Evolutionary conservation across 2,888 invertebrate species (phyloP).

Genomic region (Hypolimnas misippus): DNA sequence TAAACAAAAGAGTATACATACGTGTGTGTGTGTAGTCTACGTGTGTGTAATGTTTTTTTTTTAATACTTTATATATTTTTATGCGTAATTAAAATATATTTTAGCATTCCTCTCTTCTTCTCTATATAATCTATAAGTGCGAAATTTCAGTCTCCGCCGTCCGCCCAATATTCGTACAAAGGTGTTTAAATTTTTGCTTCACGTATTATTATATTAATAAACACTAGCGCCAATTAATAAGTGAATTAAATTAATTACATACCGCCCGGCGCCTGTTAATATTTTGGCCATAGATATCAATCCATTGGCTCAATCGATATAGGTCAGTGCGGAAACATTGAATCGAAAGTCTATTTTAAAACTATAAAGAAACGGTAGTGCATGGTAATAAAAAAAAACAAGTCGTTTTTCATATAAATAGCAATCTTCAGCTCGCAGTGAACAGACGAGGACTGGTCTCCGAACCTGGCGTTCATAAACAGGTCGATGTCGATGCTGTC

Average conservation of each 20-base stretch:
- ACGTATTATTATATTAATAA: neutral
- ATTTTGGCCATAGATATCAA: conserved; percentile 58
- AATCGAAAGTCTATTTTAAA: conserved; percentile 54
- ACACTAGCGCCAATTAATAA: neutral
- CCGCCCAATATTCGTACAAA: too few relatives aligned
- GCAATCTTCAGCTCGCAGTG: conserved; percentile 15
- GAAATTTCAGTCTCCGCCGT: too few relatives aligned
- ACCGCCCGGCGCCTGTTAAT: conserved; percentile 37
- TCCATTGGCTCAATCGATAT: conserved; percentile 65
- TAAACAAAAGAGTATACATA: too few relatives aligned
- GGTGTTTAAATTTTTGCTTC: too few relatives aligned
- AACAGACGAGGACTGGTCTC: conserved; percentile 24
- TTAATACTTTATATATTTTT: too few relatives aligned
- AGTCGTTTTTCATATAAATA: conserved; percentile 32
- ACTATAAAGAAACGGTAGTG: conserved; percentile 41
- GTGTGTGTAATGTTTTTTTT: too few relatives aligned
- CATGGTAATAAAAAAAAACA: conserved; percentile 38
- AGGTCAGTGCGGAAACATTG: conserved; percentile 66
- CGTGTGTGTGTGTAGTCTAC: too few relatives aligned
- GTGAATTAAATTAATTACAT: neutral
- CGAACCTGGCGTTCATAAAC: conserved; percentile 16
- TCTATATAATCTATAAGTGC: too few relatives aligned
- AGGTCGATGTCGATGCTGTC: conserved; percentile 1
- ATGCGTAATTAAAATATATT: too few relatives aligned
- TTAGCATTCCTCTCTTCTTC: too few relatives aligned